These are phyloP conservation scores for Tenthredo livida DNA, from an alignment of 2,888 invertebrate species.

Conservation along the genomic window DNA sequence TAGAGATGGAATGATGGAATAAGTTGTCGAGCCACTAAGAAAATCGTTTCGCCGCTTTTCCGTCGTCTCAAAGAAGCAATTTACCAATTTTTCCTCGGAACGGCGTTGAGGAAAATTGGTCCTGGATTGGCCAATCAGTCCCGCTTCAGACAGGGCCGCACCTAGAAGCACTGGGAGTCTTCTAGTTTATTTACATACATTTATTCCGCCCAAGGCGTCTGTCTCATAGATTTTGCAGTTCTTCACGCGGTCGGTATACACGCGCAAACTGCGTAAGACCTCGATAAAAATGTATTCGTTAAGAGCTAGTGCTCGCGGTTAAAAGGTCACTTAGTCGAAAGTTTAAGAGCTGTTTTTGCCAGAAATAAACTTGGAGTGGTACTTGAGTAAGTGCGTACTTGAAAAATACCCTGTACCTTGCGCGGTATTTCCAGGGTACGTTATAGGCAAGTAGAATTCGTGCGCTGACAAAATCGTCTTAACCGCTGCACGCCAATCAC, in stretches of 20 bases:
- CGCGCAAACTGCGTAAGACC: conserved; percentile 2
- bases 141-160: conserved; percentile 74
- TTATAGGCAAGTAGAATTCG: conserved; percentile 13
- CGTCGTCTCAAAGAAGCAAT: conserved; percentile 76
- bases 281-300: conserved; percentile 46
- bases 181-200: conserved; percentile 39
- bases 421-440: conserved; percentile 34
- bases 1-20: conserved; percentile 23
- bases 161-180: conserved; percentile 11
- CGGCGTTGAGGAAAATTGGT: conserved; percentile 72
- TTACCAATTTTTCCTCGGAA: conserved; percentile 74
- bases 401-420: conserved; percentile 37
- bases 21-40: conserved; percentile 54
- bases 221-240: not conserved
- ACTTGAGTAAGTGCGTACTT: conserved; percentile 51
- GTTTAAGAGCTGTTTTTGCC: conserved; percentile 60
- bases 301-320: conserved; percentile 52
- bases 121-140: conserved; percentile 75
- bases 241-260: not conserved
- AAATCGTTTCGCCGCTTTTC: conserved; percentile 66
- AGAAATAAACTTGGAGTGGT: conserved; percentile 64
- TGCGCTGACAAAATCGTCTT: not conserved
- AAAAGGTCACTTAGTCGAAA: conserved; percentile 59
- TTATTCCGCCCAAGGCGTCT: not conserved
- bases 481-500: not conserved